phyloP scores from a whole-genome alignment of 92 coral and sea anemone species.

The Umimayanthus chanpuru region DNA sequence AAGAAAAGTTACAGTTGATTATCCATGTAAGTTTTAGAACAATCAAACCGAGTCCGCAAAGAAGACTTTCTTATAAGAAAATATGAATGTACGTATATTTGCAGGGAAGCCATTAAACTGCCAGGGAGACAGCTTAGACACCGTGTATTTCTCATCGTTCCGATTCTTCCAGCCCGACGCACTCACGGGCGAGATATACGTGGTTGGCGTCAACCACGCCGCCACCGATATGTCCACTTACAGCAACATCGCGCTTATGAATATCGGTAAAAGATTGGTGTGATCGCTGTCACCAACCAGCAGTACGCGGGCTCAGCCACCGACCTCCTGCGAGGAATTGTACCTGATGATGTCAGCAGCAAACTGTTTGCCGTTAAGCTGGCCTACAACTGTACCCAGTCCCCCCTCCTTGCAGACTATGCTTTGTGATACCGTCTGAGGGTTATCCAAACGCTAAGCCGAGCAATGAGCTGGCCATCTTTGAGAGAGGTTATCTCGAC shows the following conservation, averaged over 20 bases:
- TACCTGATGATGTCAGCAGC: not conserved
- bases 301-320: conserved; percentile 15
- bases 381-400: not conserved
- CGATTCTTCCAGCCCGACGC: too few species aligned
- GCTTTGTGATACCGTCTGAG: conserved; percentile 9
- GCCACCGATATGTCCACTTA: conserved; percentile 4
- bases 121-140: too few species aligned
- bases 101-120: too few species aligned
- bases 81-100: too few species aligned
- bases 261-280: not conserved
- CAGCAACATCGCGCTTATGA: conserved; percentile 24
- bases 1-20: too few species aligned
- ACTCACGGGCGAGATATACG: too few species aligned
- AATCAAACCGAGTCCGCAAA: too few species aligned
- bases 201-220: not conserved
- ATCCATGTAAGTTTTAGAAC: too few species aligned
- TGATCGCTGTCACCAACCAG: conserved; percentile 18
- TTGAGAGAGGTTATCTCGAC: conserved; percentile 13
- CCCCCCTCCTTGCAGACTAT: not conserved
- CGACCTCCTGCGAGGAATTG: not conserved
- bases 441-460: not conserved
- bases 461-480: not conserved
- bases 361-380: conserved; percentile 14
- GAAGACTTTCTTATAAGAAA: too few species aligned
- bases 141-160: too few species aligned